Evolutionary conservation across 2,113 vertebrate genomes (phyloP).

Genomic region (Epinephelus cyanopodus): DNA sequence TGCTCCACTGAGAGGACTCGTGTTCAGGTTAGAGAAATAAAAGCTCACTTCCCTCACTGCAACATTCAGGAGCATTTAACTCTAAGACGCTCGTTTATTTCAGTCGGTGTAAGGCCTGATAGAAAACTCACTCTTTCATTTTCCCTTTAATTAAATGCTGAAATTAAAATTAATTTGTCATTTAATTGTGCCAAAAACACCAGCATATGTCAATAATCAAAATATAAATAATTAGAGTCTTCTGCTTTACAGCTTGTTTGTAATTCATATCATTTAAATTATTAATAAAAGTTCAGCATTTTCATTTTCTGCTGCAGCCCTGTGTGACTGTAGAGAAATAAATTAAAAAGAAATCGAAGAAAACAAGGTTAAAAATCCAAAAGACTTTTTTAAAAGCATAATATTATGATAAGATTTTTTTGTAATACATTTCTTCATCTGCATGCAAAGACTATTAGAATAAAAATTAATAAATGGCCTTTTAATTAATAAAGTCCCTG

Average conservation of each 20-base stretch:
- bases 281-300: not conserved
- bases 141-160: not conserved
- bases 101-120: not conserved
- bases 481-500: not conserved
- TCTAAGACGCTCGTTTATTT: not conserved
- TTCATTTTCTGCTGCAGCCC: not conserved
- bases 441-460: not conserved
- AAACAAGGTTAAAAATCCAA: not conserved
- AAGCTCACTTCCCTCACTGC: not conserved
- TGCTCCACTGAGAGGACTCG: not conserved
- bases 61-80: not conserved
- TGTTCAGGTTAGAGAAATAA: not conserved
- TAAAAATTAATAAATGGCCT: not conserved
- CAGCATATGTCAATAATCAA: not conserved
- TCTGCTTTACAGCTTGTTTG: not conserved
- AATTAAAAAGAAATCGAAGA: not conserved
- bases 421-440: not conserved
- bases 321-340: not conserved
- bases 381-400: not conserved
- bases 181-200: not conserved
- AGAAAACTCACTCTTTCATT: not conserved
- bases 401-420: not conserved
- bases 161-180: constrained; percentile 2
- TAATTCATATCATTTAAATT: not conserved
- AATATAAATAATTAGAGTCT: constrained; percentile 2